Evolutionary conservation across 2,888 invertebrate genomes (phyloP), one percentile per base, ranked within the genome.

Genomic region (Eupelmus urozonus): DNA sequence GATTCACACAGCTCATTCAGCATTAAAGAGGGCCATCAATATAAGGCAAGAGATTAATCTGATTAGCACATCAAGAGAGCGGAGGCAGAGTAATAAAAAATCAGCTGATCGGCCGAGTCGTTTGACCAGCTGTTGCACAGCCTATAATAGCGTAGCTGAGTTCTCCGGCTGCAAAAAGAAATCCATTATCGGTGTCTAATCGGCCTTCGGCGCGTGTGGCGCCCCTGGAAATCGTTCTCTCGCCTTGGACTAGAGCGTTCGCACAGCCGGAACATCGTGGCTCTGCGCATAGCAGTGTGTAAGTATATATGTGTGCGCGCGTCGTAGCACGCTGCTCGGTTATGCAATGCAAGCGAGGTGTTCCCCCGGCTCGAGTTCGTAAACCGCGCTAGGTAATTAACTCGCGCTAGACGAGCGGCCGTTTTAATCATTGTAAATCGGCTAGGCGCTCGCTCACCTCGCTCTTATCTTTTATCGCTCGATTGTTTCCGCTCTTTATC

Each of bases 231-330:
- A n/a, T n/a, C n/a, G n/a, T n/a, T n/a, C 13, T 16, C 16, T 7
- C 9, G 49, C 71, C 72, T 74, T 59, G 79, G 73, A 70, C 73
- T 70, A 65, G 73, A 67, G 79, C 72, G 20, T 72, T 78, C 76
- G 69, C 78, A 71, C 77, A 2, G 9, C 20, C 53, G 53, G 49
- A 13, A 23, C 49, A 29, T 69, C 53, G 62, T 55, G 13, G n/a
- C 9, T 34, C 34, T 34, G 34, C 9, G 34, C 9, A 34, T 34
- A 34, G 34, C n/a, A n/a, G n/a, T n/a, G n/a, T n/a, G n/a, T n/a
- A n/a, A n/a, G n/a, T n/a, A n/a, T n/a, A n/a, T n/a, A n/a, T n/a
- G n/a, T n/a, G n/a, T n/a, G n/a, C n/a, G n/a, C n/a, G n/a, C n/a
- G n/a, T n/a, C n/a, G n/a, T 34, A 34, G 9, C 3, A 34, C 34